Base-by-base conservation (phyloP, 2,797 vertebrate genomes). In the Cottoperca gobio region DNA sequence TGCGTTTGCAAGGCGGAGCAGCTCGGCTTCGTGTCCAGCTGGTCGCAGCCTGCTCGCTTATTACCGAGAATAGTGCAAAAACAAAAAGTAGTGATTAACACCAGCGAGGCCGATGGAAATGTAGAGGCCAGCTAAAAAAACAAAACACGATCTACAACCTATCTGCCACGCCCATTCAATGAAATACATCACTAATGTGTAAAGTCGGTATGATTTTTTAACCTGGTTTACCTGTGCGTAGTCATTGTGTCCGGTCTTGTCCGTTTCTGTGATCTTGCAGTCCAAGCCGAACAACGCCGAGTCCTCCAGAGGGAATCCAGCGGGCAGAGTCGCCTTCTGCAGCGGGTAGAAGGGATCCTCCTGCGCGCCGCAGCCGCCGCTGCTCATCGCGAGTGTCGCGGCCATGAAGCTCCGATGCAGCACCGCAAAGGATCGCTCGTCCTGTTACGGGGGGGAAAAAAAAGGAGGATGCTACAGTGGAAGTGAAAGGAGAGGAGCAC, bases 311-410 rank as follows among this genome's bases (percentile, higher is more conserved):
- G 94, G 82, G 72, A 96, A 96, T 57, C 94, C 91, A 1, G 75
- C 93, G 11, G 95, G 42, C 70, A 96, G 86, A 71, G 95, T 92
- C 8, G 96, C 94, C 91, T 97, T 99, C 73, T 99, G 96, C 91
- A 97, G 96, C 45, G 96, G 92, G 70, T 97, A 97, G 92, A 98
- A 97, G 21, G 95, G 95, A 75, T 97, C 96, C 86, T 98, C 97
- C 88, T 95, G 95, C 89, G 95, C 92, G 63, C 89, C 87, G 81
- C 89, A 10, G 45, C 39, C 39, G 57, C 89, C 87, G 82, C 89
- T 92, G 96, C 96, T 96, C 94, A 95, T 96, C 85, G 94, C 72
- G 82, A 97, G 93, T 90, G 97, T 93, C 83, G 97, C 96, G 85
- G 98, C 96, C 97, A 99, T 99, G 89, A 84, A 93, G 85, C 87